Base-by-base conservation (phyloP, 2,797 vertebrate species). In the Phoxinus dragarum region DNA sequence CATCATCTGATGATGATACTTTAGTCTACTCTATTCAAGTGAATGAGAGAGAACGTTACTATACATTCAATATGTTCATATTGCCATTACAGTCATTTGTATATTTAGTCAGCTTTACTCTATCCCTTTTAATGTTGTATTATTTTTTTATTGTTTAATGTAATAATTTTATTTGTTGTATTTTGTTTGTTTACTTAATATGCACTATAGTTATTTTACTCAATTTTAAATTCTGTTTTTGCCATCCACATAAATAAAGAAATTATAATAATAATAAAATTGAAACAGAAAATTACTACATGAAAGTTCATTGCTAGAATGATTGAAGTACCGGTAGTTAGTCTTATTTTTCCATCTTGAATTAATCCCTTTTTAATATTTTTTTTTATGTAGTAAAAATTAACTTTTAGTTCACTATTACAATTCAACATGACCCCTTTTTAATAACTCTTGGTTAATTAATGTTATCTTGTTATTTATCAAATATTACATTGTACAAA, bases 1-100 rank as follows among this genome's bases (percentile, higher is more conserved):
- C 11, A 61, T 16, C 66, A 77, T 68, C 82, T 69, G 27, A 82
- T 6, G 10, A 56, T 67, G 59, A 67, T 27, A 66, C 69, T 81
- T 6, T 38, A 38, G 38, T 38, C 12, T 42, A 19, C 2, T 47
- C 38, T 31, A 40, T 66, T 49, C 36, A 17, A 61, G n/a, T 44
- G 61, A 69, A 17, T 49, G 66, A 23, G 42, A 80, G 61, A 17
- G 27, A 64, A 64, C 3, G 1, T 14, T 16, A n/a, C 27, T 44
- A 31, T 64, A 79, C 40, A 79, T 44, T 19, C n/a, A n/a, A n/a
- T 40, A n/a, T 66, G n/a, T 44, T 61, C 1, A 38, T 76, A 49
- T 49, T 16, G 47, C 47, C 42, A 27, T 64, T 78, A 19, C 76
- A 67, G 19, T 12, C 21, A 23, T 44, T 34, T 9, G 1, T 5